phyloP scores from a whole-genome alignment of 2,888 invertebrate species.

The Synergus gifuensis region DNA sequence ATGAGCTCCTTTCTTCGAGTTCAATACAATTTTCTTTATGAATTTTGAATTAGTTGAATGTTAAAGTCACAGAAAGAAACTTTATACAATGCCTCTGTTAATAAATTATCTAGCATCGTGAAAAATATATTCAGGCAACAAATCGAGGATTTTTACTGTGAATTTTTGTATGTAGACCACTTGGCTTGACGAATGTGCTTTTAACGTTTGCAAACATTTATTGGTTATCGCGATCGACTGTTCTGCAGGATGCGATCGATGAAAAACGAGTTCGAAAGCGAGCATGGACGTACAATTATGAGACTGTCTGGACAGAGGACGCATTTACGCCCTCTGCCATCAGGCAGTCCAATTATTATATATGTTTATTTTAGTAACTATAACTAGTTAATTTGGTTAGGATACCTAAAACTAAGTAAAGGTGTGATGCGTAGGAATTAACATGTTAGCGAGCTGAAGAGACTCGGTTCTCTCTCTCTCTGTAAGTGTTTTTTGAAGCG shows the following conservation, averaged over 20 bases:
- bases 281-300: conserved; percentile 40
- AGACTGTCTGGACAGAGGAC: conserved; percentile 16
- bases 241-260: conserved; percentile 3
- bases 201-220: conserved; percentile 17
- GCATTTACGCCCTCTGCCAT: background rate
- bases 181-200: conserved; percentile 13
- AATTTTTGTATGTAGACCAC: conserved; percentile 14
- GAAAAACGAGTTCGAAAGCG: conserved; percentile 25
- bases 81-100: background rate
- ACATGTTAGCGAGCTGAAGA: conserved; percentile 9
- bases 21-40: background rate
- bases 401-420: conserved; percentile 21
- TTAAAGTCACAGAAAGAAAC: background rate
- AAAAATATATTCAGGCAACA: background rate
- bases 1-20: background rate
- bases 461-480: background rate
- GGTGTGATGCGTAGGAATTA: conserved; percentile 22
- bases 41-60: background rate
- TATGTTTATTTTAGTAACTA: conserved; percentile 38
- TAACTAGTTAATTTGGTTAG: conserved; percentile 29
- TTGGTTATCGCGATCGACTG: conserved; percentile 25
- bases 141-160: conserved; percentile 19
- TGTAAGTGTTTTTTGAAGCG: conserved; percentile 19
- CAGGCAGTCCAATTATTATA: conserved; percentile 35
- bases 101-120: background rate